Evolutionary conservation across 2,797 vertebrate genomes (phyloP).

Genomic region (Arrhamphus sclerolepis): DNA sequence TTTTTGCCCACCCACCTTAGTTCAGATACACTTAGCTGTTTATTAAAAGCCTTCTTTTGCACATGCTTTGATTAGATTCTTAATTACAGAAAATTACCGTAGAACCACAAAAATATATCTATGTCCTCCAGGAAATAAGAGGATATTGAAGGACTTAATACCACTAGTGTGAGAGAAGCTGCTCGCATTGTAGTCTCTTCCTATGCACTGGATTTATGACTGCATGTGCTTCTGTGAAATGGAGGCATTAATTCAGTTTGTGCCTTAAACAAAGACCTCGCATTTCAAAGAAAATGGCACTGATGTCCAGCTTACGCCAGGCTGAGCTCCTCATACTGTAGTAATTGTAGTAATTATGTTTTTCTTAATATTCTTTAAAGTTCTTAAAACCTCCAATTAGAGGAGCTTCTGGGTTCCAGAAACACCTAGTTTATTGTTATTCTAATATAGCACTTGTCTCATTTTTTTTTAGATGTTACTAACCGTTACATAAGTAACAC

Average conservation of each 20-base stretch:
- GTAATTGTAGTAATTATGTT: background rate
- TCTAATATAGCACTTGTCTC: too few species aligned
- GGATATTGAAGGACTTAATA: conserved; percentile 56
- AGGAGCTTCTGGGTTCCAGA: too few species aligned
- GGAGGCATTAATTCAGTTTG: conserved; percentile 21
- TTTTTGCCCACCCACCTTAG: too few species aligned
- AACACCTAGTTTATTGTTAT: too few species aligned
- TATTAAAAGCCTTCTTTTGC: conserved; percentile 75
- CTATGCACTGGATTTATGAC: background rate
- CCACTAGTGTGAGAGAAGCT: conserved; percentile 32
- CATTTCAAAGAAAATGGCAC: background rate
- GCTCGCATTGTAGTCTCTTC: conserved; percentile 13
- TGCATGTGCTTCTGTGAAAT: conserved; percentile 4
- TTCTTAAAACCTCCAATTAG: too few species aligned
- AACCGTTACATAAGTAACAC: too few species aligned
- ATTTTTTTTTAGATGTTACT: too few species aligned
- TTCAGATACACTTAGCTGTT: conserved; percentile 68
- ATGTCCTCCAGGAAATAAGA: conserved; percentile 61
- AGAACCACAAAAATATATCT: conserved; percentile 57
- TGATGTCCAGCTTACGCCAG: background rate
- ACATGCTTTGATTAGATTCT: conserved; percentile 80
- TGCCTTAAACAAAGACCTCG: background rate
- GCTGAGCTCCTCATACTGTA: too few species aligned
- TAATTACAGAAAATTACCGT: conserved; percentile 76
- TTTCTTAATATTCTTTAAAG: background rate